phyloP scores from a whole-genome alignment of 2,888 invertebrate genomes.

The Eubasilissa splendida region DNA sequence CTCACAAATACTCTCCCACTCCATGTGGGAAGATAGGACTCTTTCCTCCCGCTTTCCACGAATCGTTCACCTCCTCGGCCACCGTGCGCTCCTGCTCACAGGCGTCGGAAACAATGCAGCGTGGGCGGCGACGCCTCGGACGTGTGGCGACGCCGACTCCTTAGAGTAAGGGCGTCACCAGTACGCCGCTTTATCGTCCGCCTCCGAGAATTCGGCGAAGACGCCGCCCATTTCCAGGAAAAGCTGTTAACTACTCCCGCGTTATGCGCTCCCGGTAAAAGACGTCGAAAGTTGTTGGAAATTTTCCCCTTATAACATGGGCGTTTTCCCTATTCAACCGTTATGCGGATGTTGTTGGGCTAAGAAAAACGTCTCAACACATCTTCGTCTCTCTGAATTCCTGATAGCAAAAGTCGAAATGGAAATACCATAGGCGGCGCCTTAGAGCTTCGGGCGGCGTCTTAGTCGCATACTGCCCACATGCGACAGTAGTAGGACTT shows the following conservation, averaged over 20 bases:
- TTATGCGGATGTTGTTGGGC: conserved; percentile 26
- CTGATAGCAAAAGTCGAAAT: conserved; percentile 39
- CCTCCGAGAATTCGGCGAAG: conserved; percentile 48
- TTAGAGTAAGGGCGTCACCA: conserved; percentile 61
- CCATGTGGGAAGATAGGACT: conserved; percentile 17
- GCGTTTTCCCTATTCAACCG: not conserved
- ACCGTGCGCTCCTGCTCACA: conserved; percentile 65
- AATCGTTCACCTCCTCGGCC: conserved; percentile 61
- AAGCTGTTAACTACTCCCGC: not conserved
- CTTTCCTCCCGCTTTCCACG: conserved; percentile 37
- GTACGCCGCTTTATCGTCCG: conserved; percentile 20
- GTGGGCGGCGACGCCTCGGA: conserved; percentile 65
- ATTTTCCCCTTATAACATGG: conserved; percentile 35
- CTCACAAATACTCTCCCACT: conserved; percentile 25
- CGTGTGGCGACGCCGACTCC: conserved; percentile 60
- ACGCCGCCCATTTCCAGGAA: conserved; percentile 37
- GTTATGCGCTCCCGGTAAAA: conserved; percentile 21
- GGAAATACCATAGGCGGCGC: conserved; percentile 49
- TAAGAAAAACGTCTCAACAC: conserved; percentile 26
- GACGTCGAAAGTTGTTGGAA: conserved; percentile 35
- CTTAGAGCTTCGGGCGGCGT: conserved; percentile 41
- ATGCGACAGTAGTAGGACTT: conserved; percentile 8
- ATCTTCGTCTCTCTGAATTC: conserved; percentile 26
- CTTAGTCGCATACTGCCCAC: conserved; percentile 32
- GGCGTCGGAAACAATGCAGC: conserved; percentile 68